Evolutionary conservation across 1,140 invertebrate species (phyloP), one percentile per base, ranked within the genome.

Genomic region (Anoplolepis gracilipes): DNA sequence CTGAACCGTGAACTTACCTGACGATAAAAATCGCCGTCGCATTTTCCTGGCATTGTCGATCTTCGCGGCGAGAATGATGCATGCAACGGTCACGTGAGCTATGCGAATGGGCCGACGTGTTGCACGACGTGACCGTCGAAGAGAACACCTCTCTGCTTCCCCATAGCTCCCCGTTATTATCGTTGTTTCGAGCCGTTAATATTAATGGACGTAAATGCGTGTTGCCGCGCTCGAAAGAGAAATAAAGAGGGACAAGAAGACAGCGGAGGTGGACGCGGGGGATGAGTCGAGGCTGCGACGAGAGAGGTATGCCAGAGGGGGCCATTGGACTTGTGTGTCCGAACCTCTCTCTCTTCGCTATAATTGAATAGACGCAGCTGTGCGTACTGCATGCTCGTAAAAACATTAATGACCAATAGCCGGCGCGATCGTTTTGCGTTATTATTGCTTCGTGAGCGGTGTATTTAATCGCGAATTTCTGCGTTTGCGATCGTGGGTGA

Each of bases 341-440:
- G 85, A 36, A 57, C 70, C 65, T 53, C 65, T 69, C 65, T 69
- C 85, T 89, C 85, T 81, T 84, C 61, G 77, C 85, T 84, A 81
- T 93, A 93, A 93, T 93, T 93, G 92, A 93, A 93, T 92, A 91
- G 90, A 92, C 85, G 82, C 92, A 92, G 91, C 90, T 90, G 91
- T 88, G 89, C 90, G 86, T 88, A 88, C 89, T 86, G 85, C 90
- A 85, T 77, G 86, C 87, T 91, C 90, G 90, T 92, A 93, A 92
- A 49, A 93, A 92, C 88, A 87, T 92, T 93, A 93, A 93, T 91
- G 90, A 90, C 90, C 85, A 85, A 88, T 90, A 90, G 84, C 85
- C 73, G 67, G 57, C 69, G 81, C 62, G 86, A 90, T 91, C 90
- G 84, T 91, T 86, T 91, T 77, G 59, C 88, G 61, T 90, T 91